Evolutionary conservation across 2,113 vertebrate genomes (phyloP), one percentile per base, ranked within the genome.

Genomic region (Amblyopsis rosae): DNA sequence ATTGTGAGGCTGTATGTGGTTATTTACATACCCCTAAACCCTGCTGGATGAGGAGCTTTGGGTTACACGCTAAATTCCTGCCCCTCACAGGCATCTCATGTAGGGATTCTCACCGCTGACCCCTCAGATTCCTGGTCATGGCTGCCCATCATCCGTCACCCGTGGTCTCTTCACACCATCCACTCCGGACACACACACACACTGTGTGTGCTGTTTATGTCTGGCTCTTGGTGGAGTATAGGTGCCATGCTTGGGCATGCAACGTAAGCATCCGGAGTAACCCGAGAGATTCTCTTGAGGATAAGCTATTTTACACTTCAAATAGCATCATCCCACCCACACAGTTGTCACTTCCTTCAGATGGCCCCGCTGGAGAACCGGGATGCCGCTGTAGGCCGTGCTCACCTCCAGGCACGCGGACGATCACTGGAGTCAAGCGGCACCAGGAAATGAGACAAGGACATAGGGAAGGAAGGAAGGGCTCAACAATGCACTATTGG

Each of bases 291-390:
- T 60, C 65, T 60, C 33, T 6, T 26, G 54, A 63, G 70, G 33
- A 41, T 54, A 61, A 58, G 76, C 81, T 87, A 73, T 86, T 86
- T 85, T 17, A 71, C 74, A 77, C 61, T 41, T 47, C 54, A 32
- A 19, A 58, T n/a, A 4, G 51, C 9, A 7, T 62, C 55, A 33
- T 67, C 59, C 61, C 72, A 71, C 71, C 69, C 60, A 57, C 72
- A 48, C 83, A 84, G 77, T 86, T 87, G 81, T 81, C 80, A 83
- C 77, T 77, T 89, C 86, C 87, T 87, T 82, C 86, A 86, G 85
- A 83, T 87, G 35, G 87, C 74, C 70, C 35, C 72, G 70, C 69
- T 58, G 54, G 67, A 71, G 79, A 73, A 66, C 62, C 8, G 59
- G 74, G 72, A 80, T 68, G 59, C 50, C 16, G 54, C 77, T 65